Conservation (phyloP, 2,797 vertebrate species). For the Apodemus agrarius region DNA sequence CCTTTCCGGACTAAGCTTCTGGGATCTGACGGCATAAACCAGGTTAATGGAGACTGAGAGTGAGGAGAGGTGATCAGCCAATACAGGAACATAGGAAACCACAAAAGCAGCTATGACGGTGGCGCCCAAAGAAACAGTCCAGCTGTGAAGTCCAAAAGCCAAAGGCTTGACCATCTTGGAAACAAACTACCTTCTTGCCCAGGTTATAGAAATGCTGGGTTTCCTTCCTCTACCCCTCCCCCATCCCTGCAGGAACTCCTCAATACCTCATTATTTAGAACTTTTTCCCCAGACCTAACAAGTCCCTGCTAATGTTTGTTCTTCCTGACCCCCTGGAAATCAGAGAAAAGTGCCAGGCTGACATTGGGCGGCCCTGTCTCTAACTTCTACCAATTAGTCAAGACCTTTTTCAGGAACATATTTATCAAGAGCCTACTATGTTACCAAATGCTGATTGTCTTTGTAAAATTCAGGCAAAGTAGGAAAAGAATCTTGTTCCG, state of each 20-base stretch:
- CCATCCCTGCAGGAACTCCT: not conserved
- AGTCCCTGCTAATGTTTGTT: no score
- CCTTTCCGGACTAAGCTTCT: not conserved
- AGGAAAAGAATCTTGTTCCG: not conserved
- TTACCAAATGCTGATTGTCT: not conserved
- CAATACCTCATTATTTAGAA: not conserved
- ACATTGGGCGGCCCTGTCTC: not conserved
- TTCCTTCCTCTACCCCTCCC: not conserved
- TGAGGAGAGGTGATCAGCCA: not conserved
- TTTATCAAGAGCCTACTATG: not conserved
- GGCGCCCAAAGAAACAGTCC: fast-evolving
- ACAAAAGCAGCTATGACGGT: no score
- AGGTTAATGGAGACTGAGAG: not conserved
- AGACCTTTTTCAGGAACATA: not conserved
- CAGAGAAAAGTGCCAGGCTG: not conserved
- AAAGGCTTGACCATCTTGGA: not conserved
- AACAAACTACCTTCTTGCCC: not conserved
- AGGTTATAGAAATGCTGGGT: not conserved
- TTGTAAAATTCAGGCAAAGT: not conserved
- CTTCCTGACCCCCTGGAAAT: not conserved
- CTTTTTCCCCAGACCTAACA: not conserved
- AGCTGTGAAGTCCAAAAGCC: not conserved
- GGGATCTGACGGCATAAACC: not conserved
- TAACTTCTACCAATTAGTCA: not conserved
- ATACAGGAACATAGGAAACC: not conserved